phyloP scores from a whole-genome alignment of 2,888 invertebrate species.

The Argyra leucocephala region DNA sequence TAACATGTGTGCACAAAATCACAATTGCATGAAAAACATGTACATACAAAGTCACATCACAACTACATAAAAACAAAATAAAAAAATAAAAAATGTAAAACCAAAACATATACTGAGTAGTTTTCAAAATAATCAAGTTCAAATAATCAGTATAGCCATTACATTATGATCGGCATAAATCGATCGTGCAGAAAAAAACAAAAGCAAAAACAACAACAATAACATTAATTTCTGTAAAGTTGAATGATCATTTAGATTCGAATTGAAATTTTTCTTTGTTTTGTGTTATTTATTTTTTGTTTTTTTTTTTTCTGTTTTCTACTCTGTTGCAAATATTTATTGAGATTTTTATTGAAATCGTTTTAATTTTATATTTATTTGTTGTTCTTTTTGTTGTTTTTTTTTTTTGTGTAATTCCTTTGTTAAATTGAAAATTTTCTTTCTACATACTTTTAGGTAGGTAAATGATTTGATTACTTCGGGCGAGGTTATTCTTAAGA shows the following conservation, averaged over 20 bases:
- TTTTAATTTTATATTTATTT: neutral
- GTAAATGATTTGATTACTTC: neutral
- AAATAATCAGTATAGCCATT: too few species aligned
- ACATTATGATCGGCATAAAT: neutral
- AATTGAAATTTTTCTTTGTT: neutral
- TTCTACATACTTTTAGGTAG: neutral
- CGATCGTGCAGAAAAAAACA: neutral
- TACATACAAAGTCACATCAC: too few species aligned
- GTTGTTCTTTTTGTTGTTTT: neutral
- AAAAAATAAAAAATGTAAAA: too few species aligned
- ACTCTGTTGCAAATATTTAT: neutral
- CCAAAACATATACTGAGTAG: too few species aligned
- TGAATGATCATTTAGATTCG: slow-evolving; percentile 3
- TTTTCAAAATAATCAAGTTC: too few species aligned
- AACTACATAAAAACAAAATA: too few species aligned
- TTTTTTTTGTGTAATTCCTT: neutral
- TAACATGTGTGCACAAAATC: too few species aligned
- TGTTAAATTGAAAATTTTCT: neutral
- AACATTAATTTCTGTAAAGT: neutral
- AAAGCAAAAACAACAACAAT: neutral
- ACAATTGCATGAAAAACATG: too few species aligned
- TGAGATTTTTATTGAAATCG: too few species aligned
- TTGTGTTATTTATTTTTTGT: neutral
- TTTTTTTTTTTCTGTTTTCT: neutral
- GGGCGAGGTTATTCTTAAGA: neutral